Evolutionary conservation across 35 echinoderm and acorn worm species (phyloP).

Genomic region (Holothuria glaberrima): DNA sequence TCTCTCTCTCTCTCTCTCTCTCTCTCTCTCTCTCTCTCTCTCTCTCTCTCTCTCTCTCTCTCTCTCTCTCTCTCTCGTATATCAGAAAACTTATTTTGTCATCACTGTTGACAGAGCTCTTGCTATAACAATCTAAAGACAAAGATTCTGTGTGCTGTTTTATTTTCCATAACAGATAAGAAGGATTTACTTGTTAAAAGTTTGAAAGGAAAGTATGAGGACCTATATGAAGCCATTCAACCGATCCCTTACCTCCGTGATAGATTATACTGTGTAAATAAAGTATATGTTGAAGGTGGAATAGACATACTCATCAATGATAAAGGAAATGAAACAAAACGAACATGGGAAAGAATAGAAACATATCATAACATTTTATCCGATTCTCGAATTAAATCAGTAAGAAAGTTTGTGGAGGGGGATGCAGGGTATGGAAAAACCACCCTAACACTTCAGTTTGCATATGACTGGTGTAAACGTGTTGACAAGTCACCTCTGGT

Average conservation of each 20-base stretch:
- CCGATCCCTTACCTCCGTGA: conserved; percentile 19
- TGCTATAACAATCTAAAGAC: too few species aligned
- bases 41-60: too few species aligned
- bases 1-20: too few species aligned
- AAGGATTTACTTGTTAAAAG: background rate
- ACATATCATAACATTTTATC: conserved; percentile 1
- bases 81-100: too few species aligned
- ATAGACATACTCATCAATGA: background rate
- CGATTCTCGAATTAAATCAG: background rate
- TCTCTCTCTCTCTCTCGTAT: too few species aligned
- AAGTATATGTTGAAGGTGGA: conserved; percentile 3
- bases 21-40: too few species aligned
- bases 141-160: too few species aligned
- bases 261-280: conserved; percentile 4
- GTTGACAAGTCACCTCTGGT: background rate
- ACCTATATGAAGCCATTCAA: background rate
- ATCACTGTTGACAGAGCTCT: too few species aligned
- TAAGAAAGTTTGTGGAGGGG: background rate
- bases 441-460: background rate
- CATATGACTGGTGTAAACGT: conserved; percentile 15
- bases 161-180: background rate
- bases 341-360: background rate
- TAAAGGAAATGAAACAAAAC: too few species aligned
- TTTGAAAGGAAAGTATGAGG: conserved; percentile 18
- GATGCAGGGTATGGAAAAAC: conserved; percentile 26